These are phyloP conservation scores for Nematolebias whitei DNA, from an alignment of 2,113 vertebrate genomes.

Conservation along the genomic window DNA sequence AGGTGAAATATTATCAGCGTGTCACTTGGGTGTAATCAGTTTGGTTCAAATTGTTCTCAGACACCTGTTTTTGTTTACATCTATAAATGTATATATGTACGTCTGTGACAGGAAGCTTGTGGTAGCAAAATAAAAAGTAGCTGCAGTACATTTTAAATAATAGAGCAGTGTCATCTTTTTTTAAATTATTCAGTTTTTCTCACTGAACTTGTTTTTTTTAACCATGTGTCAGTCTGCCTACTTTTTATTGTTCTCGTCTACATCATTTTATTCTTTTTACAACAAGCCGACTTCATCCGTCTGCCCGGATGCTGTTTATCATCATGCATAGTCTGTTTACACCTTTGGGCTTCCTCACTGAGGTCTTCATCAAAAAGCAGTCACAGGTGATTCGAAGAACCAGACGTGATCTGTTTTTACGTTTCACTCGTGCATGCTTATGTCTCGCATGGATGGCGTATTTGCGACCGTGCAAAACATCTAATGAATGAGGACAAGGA, in stretches of 20 bases:
- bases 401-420: slow-evolving; percentile 10
- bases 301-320: not conserved
- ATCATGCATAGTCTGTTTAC: not conserved
- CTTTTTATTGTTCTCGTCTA: not conserved
- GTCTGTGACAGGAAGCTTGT: not conserved
- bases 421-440: not conserved
- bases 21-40: not conserved
- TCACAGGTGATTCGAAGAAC: slow-evolving; percentile 28
- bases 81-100: not conserved
- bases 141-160: not conserved
- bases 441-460: not conserved
- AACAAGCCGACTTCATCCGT: not conserved
- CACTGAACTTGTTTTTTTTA: no score
- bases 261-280: not conserved
- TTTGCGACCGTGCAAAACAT: not conserved
- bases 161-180: not conserved
- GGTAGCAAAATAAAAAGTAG: not conserved
- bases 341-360: not conserved
- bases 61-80: not conserved
- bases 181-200: slow-evolving; percentile 1
- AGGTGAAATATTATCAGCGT: not conserved
- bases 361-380: slow-evolving; percentile 38
- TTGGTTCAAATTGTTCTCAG: not conserved
- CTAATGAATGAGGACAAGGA: not conserved
- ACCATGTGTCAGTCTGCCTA: not conserved